Evolutionary conservation across 1,140 invertebrate genomes (phyloP).

Genomic region (Temnothorax curvispinosus): DNA sequence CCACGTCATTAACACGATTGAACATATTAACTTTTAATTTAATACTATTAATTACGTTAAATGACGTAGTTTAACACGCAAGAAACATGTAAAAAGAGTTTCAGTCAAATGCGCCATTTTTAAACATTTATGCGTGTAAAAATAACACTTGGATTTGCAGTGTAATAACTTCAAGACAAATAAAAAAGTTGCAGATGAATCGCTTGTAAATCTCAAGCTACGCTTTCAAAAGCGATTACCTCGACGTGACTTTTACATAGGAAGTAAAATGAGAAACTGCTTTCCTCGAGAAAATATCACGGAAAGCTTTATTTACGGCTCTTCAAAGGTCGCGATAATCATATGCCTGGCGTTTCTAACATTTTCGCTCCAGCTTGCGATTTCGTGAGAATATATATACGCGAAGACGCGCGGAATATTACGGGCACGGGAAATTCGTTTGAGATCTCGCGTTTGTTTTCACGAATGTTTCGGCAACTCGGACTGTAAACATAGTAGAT

Average conservation of each 20-base stretch:
- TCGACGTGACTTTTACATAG: background rate
- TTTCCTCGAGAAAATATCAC: background rate
- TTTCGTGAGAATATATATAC: background rate
- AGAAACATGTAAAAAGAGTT: too few species aligned
- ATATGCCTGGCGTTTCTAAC: background rate
- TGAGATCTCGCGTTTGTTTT: background rate
- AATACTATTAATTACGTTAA: too few species aligned
- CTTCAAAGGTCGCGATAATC: background rate
- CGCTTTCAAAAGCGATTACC: background rate
- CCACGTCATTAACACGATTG: too few species aligned
- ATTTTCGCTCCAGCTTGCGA: background rate
- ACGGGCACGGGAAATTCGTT: background rate
- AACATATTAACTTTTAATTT: too few species aligned
- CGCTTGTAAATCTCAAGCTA: background rate
- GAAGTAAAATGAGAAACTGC: background rate
- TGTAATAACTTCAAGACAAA: background rate
- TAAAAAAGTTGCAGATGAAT: background rate
- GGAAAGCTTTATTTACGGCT: background rate
- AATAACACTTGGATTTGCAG: too few species aligned
- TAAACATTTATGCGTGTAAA: too few species aligned
- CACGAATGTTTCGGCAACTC: background rate
- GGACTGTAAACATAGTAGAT: slow-evolving; percentile 25
- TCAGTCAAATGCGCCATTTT: too few species aligned
- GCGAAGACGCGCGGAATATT: slow-evolving; percentile 1
- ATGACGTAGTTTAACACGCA: too few species aligned